phyloP scores from a whole-genome alignment of 2,113 vertebrate species.

The Dryoscopus gambensis region DNA sequence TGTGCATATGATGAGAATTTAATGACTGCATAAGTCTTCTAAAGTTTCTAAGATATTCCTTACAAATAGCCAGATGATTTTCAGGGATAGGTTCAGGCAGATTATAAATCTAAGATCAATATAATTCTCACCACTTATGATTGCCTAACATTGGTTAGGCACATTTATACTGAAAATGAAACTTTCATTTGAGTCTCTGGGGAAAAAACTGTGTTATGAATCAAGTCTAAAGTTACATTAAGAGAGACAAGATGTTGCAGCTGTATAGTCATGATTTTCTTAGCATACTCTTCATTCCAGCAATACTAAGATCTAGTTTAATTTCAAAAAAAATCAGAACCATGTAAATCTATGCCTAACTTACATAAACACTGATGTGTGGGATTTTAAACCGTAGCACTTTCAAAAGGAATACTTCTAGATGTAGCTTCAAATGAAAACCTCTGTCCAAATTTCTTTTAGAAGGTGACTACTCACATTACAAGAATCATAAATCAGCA shows the following conservation, averaged over 20 bases:
- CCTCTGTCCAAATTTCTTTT: neutral
- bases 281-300: neutral
- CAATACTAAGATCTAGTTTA: neutral
- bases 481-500: neutral
- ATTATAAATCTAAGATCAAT: slow-evolving; percentile 7
- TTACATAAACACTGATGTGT: neutral
- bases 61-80: slow-evolving; percentile 1
- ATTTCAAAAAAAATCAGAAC: neutral
- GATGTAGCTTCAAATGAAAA: neutral
- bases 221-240: neutral
- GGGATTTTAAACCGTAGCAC: neutral
- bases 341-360: neutral
- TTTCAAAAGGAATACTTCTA: neutral
- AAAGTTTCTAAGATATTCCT: slow-evolving; percentile 29
- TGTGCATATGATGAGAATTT: neutral
- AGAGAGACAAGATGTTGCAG: neutral
- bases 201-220: neutral
- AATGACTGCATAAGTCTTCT: slow-evolving; percentile 15
- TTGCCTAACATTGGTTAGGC: neutral
- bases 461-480: neutral
- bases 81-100: neutral
- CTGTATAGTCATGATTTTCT: neutral
- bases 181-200: neutral
- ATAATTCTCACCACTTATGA: neutral
- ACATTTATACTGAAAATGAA: neutral